Evolutionary conservation across 2,113 vertebrate species (phyloP).

Genomic region (Thermophis baileyi): DNA sequence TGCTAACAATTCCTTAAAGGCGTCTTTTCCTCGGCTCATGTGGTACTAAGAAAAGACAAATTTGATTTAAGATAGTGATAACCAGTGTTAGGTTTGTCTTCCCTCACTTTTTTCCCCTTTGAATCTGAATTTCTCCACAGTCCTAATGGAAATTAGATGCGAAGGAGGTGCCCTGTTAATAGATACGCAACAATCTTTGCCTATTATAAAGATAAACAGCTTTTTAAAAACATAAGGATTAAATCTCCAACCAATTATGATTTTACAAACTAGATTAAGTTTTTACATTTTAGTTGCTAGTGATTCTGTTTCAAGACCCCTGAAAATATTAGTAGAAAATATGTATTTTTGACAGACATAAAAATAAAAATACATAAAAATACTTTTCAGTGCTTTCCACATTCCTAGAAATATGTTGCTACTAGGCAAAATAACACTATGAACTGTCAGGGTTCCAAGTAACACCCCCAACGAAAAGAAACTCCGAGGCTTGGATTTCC

Average conservation of each 20-base stretch:
- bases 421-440: conserved; percentile 44
- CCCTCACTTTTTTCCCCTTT: neutral
- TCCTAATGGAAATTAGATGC: neutral
- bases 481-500: too few species aligned
- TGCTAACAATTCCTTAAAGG: neutral
- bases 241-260: conserved; percentile 10
- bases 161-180: too few species aligned
- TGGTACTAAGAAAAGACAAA: neutral
- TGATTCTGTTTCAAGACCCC: neutral
- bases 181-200: neutral
- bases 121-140: neutral
- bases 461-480: too few species aligned
- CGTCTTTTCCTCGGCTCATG: neutral
- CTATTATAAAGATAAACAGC: neutral
- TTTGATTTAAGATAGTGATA: neutral
- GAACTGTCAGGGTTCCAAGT: too few species aligned
- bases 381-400: conserved; percentile 18
- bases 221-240: conserved; percentile 13
- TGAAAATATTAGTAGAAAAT: neutral
- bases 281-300: conserved; percentile 41
- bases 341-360: conserved; percentile 23
- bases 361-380: neutral
- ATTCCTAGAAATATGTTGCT: conserved; percentile 45
- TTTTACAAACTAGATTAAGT: conserved; percentile 11
- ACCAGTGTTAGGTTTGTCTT: neutral